Evolutionary conservation across 2,797 vertebrate genomes (phyloP).

Genomic region (Halcyon smyrnensis): DNA sequence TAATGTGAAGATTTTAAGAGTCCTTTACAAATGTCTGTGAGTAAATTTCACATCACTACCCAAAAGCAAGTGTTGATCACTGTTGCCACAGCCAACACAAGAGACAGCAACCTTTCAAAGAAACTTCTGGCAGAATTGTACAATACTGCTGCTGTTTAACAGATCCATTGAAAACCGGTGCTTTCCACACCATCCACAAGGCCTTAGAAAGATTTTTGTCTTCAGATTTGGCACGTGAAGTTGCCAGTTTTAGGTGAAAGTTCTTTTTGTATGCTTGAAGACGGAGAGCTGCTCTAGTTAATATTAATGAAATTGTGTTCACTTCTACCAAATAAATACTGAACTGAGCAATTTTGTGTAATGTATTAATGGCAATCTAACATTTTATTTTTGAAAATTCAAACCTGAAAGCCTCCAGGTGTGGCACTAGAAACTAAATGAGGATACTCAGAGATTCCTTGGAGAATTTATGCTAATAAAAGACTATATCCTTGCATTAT

Average conservation of each 20-base stretch:
- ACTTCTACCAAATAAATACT: conserved; percentile 28
- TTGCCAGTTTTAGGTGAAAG: neutral
- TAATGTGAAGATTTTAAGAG: neutral
- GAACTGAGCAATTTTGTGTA: neutral
- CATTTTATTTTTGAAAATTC: conserved; percentile 18
- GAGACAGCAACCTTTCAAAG: neutral
- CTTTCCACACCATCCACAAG: neutral
- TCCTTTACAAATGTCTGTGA: neutral
- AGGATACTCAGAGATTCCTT: neutral
- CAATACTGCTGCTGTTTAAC: neutral
- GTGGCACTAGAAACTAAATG: neutral
- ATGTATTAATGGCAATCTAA: neutral
- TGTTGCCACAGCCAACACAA: neutral
- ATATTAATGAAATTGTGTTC: neutral
- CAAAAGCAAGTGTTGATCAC: neutral
- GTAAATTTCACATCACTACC: neutral
- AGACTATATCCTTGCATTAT: neutral
- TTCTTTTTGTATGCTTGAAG: neutral
- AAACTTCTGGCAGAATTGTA: neutral
- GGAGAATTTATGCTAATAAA: conserved; percentile 12
- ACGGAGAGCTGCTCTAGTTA: neutral
- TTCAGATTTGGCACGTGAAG: neutral
- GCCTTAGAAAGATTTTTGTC: neutral
- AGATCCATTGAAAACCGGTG: neutral
- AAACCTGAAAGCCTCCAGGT: conserved; percentile 21